phyloP scores from a whole-genome alignment of 1,140 invertebrate species.

The Lamellibrachia luymesi region DNA sequence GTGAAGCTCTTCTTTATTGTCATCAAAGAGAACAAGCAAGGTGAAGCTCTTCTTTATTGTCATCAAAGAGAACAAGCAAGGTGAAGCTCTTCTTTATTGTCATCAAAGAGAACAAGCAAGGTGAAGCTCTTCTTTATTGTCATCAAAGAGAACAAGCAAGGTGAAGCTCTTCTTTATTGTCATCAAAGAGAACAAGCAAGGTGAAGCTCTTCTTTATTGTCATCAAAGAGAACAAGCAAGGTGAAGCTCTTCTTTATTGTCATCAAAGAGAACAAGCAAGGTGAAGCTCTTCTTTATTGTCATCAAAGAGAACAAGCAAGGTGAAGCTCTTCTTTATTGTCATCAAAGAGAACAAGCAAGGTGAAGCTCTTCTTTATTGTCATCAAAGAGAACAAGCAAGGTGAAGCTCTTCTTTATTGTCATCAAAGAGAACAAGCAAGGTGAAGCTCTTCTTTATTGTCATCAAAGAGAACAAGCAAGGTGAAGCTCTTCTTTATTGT shows the following conservation, averaged over 20 bases:
- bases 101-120: constrained; percentile 77
- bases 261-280: constrained; percentile 77
- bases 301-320: constrained; percentile 77
- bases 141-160: constrained; percentile 77
- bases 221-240: constrained; percentile 77
- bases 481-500: constrained; percentile 48
- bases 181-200: constrained; percentile 77
- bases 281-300: constrained; percentile 48
- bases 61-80: constrained; percentile 77
- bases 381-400: constrained; percentile 77
- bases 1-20: constrained; percentile 48
- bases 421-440: constrained; percentile 77
- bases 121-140: constrained; percentile 48
- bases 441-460: constrained; percentile 48
- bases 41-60: constrained; percentile 48
- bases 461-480: constrained; percentile 77
- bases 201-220: constrained; percentile 48
- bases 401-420: constrained; percentile 48
- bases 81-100: constrained; percentile 48
- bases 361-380: constrained; percentile 48
- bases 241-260: constrained; percentile 48
- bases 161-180: constrained; percentile 48
- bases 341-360: constrained; percentile 77
- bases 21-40: constrained; percentile 77
- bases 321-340: constrained; percentile 48